These are phyloP conservation scores for Therioaphis trifolii DNA, from an alignment of 2,888 invertebrate genomes.

Conservation along the genomic window DNA sequence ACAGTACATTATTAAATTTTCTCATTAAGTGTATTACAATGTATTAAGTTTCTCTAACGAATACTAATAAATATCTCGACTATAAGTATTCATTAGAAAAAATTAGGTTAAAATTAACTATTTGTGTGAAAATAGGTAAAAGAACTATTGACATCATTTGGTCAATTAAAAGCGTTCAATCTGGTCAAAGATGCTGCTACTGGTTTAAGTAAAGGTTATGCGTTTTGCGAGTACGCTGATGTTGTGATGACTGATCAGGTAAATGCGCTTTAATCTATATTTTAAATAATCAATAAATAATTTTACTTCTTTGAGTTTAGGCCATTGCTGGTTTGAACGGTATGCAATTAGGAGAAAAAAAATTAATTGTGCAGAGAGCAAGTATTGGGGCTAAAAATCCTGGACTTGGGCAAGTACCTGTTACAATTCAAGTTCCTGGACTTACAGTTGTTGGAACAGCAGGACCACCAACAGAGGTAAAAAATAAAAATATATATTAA, in stretches of 20 bases:
- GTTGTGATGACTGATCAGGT: conserved; percentile 97
- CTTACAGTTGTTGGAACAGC: conserved; percentile 89
- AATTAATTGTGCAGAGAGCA: conserved; percentile 96
- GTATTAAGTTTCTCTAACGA: background rate
- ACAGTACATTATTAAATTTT: background rate
- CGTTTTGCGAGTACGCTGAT: conserved; percentile 99
- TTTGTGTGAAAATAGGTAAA: conserved; percentile 79
- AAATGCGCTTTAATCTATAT: conserved; percentile 65
- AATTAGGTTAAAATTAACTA: conserved; percentile 63
- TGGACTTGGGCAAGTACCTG: conserved; percentile 77
- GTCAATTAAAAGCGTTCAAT: conserved; percentile 97
- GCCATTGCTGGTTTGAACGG: conserved; percentile 98
- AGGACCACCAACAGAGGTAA: conserved; percentile 92
- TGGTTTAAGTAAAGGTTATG: conserved; percentile 97
- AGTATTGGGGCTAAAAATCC: conserved; percentile 96
- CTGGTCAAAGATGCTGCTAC: conserved; percentile 99
- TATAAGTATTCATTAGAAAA: background rate
- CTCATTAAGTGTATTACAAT: background rate
- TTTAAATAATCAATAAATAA: conserved; percentile 6
- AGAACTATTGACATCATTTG: conserved; percentile 97
- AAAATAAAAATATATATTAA: background rate
- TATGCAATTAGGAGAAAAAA: conserved; percentile 99
- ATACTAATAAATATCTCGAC: background rate
- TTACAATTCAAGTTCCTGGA: conserved; percentile 95
- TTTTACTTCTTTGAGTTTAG: conserved; percentile 70